Evolutionary conservation across 2,113 vertebrate species (phyloP).

Genomic region (Cyprinodon brontotheroides): DNA sequence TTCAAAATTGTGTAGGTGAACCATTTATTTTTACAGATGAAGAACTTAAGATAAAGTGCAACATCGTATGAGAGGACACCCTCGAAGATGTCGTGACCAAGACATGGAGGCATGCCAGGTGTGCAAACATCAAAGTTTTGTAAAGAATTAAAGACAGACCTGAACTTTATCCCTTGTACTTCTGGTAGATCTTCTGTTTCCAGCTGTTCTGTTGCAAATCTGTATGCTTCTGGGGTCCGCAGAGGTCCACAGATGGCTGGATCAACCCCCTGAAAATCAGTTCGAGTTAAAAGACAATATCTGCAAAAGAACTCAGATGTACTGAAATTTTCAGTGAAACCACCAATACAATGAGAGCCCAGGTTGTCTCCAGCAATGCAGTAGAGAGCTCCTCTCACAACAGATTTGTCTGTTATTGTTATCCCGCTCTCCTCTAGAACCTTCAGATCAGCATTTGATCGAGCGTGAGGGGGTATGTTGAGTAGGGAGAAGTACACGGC

Average conservation of each 20-base stretch:
- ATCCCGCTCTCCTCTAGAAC: constrained; percentile 38
- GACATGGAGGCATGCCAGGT: constrained; percentile 21
- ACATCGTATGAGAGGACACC: constrained; percentile 35
- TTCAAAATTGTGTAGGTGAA: constrained; percentile 41
- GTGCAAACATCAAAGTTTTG: constrained; percentile 39
- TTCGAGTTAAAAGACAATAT: constrained; percentile 17
- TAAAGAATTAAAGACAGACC: constrained; percentile 41
- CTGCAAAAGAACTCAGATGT: constrained; percentile 25
- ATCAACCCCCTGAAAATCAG: background rate
- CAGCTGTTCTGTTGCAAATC: background rate
- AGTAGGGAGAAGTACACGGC: background rate
- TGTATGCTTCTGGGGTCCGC: background rate
- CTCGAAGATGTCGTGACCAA: constrained; percentile 40
- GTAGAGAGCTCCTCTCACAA: constrained; percentile 25
- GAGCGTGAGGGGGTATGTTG: background rate
- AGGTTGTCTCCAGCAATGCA: constrained; percentile 41
- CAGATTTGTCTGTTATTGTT: constrained; percentile 1
- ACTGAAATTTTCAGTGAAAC: constrained; percentile 45
- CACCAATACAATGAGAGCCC: constrained; percentile 39
- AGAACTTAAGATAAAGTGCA: constrained; percentile 41
- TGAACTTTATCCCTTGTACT: constrained; percentile 38
- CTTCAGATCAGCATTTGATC: constrained; percentile 25
- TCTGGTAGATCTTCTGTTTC: constrained; percentile 13
- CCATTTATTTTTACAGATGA: constrained; percentile 45
- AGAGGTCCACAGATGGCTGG: background rate